Percentiles rank a stretch among this genome's conserved stretches.
phyloP scores from a whole-genome alignment of 1,140 invertebrate species.

The Campoletis sonorensis region DNA sequence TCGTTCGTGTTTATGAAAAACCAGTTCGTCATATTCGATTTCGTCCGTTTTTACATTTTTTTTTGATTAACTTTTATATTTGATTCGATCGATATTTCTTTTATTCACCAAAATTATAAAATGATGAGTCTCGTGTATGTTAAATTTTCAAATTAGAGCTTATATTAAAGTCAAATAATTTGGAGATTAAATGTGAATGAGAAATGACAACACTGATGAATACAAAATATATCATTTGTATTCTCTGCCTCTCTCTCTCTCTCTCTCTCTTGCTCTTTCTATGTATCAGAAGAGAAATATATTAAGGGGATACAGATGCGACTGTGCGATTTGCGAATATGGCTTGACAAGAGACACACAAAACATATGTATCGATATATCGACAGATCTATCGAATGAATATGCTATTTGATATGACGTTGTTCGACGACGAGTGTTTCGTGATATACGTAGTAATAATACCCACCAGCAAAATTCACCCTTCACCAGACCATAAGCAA shows the following conservation, averaged over 20 bases:
- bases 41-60: too few species aligned
- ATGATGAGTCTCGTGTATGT: too few species aligned
- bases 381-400: neutral
- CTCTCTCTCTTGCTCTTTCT: neutral
- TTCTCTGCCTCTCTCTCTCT: too few species aligned
- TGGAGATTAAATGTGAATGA: neutral
- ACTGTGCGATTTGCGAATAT: neutral
- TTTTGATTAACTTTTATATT: too few species aligned
- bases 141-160: too few species aligned
- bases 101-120: too few species aligned
- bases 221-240: too few species aligned
- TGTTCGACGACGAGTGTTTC: neutral
- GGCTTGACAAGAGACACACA: neutral
- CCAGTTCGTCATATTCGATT: too few species aligned
- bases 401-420: constrained; percentile 7
- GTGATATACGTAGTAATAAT: neutral
- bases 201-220: neutral
- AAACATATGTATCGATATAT: neutral
- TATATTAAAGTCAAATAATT: too few species aligned
- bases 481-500: neutral
- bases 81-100: too few species aligned
- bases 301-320: neutral
- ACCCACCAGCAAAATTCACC: neutral
- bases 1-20: too few species aligned
- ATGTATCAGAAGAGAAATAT: neutral